Conservation (phyloP, 1,140 invertebrate genomes). For the Lucilia sericata region DNA sequence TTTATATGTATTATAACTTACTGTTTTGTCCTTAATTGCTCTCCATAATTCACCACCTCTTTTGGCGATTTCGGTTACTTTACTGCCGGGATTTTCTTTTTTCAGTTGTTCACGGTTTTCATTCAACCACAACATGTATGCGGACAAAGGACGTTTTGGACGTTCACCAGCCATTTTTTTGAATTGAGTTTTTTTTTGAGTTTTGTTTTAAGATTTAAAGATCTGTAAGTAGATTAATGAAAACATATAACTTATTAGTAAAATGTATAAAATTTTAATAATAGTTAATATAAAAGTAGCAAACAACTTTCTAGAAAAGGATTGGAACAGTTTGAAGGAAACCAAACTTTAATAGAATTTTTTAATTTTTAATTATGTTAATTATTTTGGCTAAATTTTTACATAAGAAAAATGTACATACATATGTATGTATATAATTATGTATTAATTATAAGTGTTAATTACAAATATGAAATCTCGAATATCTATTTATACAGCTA, state of each 20-base stretch:
- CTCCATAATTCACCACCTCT: conserved; percentile 90
- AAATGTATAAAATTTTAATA: background rate
- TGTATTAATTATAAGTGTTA: too few species aligned
- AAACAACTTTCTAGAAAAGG: too few species aligned
- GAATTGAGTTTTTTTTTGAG: conserved; percentile 24
- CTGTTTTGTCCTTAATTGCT: conserved; percentile 68
- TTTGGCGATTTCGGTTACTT: conserved; percentile 86
- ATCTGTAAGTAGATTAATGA: background rate
- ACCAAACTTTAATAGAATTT: too few species aligned
- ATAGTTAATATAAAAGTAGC: background rate
- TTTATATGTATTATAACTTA: too few species aligned
- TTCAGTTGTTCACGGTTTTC: conserved; percentile 85
- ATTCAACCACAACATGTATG: conserved; percentile 90
- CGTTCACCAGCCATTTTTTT: conserved; percentile 81
- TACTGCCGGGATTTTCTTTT: conserved; percentile 82
- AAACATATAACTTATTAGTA: background rate
- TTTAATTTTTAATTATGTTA: background rate
- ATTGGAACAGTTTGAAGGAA: background rate
- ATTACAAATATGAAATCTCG: too few species aligned
- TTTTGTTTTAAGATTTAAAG: conserved; percentile 24
- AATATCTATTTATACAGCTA: too few species aligned
- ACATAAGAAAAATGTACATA: too few species aligned
- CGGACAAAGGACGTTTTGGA: conserved; percentile 87
- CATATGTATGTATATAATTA: too few species aligned
- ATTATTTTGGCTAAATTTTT: too few species aligned